These are phyloP conservation scores for Alces alces DNA, from an alignment of 2,113 vertebrate species.

Conservation along the genomic window DNA sequence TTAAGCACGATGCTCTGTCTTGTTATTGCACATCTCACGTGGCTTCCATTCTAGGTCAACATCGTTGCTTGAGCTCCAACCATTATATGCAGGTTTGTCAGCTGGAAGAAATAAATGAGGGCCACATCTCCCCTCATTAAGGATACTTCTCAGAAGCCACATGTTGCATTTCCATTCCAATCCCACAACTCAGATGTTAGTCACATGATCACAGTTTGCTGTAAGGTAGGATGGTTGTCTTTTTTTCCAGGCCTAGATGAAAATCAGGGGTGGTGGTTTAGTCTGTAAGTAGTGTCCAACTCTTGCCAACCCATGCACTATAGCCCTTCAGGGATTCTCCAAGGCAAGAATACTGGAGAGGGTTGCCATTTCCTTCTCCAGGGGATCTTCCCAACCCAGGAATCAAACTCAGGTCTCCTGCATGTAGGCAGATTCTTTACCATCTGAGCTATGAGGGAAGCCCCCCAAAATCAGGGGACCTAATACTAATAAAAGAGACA, in stretches of 20 bases:
- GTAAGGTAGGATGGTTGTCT: not conserved
- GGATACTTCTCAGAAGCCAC: not conserved
- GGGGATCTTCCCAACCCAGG: not conserved
- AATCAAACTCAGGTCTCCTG: not conserved
- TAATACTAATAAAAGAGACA: not conserved
- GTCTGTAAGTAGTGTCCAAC: not conserved
- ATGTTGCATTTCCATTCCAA: not conserved
- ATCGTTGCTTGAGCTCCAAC: not conserved
- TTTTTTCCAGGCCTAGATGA: not conserved
- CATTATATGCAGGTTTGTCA: not conserved
- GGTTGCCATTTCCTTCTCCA: not conserved
- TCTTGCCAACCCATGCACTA: not conserved
- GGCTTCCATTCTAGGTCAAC: not conserved
- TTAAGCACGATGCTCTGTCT: not conserved
- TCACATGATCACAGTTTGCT: not conserved
- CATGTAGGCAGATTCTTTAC: not conserved
- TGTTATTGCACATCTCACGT: fast-evolving
- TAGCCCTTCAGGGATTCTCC: not conserved
- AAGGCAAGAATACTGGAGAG: not conserved
- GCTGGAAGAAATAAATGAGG: not conserved
- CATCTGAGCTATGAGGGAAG: not conserved
- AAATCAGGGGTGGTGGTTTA: not conserved
- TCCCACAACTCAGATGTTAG: not conserved
- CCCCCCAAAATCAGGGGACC: not conserved
- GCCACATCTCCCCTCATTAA: not conserved